Evolutionary conservation across 2,888 invertebrate species (phyloP), one percentile per base, ranked within the genome.

Genomic region (Rhorus exstirpatorius): DNA sequence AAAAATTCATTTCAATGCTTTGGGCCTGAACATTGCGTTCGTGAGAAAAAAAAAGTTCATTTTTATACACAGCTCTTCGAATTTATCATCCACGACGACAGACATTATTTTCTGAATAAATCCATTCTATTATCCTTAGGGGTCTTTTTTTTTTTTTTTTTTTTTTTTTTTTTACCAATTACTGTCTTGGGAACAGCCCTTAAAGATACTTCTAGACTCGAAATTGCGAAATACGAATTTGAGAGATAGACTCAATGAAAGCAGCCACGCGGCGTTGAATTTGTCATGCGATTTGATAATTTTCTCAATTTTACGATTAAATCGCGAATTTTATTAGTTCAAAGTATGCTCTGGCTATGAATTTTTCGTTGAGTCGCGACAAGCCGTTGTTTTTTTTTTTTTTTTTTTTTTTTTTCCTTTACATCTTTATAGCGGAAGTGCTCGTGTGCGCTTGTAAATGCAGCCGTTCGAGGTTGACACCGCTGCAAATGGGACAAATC

Each of bases 51-150:
- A 46, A 60, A 72, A 49, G 4, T 63, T 61, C 51, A 26, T 49
- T 58, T 44, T n/a, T 58, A 53, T n/a, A n/a, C 44, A 63, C 65
- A 60, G 41, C 24, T 51, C 21, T 49, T 53, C 21, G 65, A 60
- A 75, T n/a, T 72, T 60, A 72, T 35, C 24, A 76, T 81, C 44
- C 68, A 77, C 31, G 55, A 61, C 35, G 24, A 68, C 61, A 60
- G 71, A 58, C 72, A 38, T 65, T 19, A 55, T 60, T 67, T 44
- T 71, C 67, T 60, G 67, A 41, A 71, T 53, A 70, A 67, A 74
- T 65, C 35, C n/a, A n/a, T n/a, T n/a, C n/a, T n/a, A n/a, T n/a
- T n/a, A n/a, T n/a, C n/a, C n/a, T n/a, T n/a, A n/a, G n/a, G n/a
- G n/a, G 46, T 70, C 63, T 6, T n/a, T 38, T 65, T 35, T 49